Conservation (phyloP, 2,888 invertebrate species). For the Lycophotia porphyrea region DNA sequence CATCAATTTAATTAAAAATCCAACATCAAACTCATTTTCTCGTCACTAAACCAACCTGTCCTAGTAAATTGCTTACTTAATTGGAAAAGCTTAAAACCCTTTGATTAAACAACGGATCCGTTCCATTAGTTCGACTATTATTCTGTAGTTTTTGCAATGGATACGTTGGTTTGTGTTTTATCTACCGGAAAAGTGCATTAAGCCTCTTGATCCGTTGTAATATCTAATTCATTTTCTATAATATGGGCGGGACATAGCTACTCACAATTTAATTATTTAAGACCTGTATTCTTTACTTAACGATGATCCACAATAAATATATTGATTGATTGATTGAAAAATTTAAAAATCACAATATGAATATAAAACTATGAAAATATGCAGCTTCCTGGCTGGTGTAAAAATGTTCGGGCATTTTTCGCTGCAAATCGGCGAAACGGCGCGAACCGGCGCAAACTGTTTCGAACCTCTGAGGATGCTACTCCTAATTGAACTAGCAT, state of each 20-base stretch:
- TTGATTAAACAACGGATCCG: constrained; percentile 59
- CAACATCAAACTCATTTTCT: constrained; percentile 49
- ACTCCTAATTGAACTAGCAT: constrained; percentile 15
- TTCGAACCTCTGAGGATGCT: constrained; percentile 29
- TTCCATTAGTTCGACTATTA: constrained; percentile 50
- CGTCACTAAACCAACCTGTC: constrained; percentile 50
- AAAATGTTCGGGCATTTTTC: constrained; percentile 72
- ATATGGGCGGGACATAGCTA: too few species aligned
- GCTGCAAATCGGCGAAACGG: constrained; percentile 24
- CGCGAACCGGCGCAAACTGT: constrained; percentile 19
- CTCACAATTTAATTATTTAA: too few species aligned
- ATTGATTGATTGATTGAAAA: too few species aligned
- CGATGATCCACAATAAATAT: too few species aligned
- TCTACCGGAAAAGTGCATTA: constrained; percentile 74
- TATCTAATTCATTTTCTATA: too few species aligned
- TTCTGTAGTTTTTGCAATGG: constrained; percentile 58
- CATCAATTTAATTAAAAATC: constrained; percentile 44
- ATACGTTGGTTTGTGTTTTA: constrained; percentile 65
- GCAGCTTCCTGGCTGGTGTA: constrained; percentile 66
- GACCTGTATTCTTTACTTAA: too few species aligned
- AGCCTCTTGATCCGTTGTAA: constrained; percentile 72
- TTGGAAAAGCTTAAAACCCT: constrained; percentile 58
- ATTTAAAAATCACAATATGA: too few species aligned
- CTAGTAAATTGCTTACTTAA: constrained; percentile 59
- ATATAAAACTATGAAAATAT: too few species aligned